These are phyloP conservation scores for Acronicta alni DNA, from an alignment of 2,888 invertebrate genomes.

Conservation along the genomic window DNA sequence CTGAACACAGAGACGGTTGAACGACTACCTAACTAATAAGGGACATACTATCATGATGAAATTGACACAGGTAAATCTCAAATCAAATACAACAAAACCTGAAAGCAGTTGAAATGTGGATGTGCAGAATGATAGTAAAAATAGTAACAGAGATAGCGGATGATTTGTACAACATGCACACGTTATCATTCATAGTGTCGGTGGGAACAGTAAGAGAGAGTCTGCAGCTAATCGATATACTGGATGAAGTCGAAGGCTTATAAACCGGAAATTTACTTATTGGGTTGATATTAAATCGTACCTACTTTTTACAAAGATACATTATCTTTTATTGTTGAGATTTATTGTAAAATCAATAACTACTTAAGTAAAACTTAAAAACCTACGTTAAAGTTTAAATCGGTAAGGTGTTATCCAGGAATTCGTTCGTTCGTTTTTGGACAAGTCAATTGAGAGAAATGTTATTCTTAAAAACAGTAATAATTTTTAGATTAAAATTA, in stretches of 20 bases:
- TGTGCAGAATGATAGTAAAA: conserved; percentile 78
- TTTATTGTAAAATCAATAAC: background rate
- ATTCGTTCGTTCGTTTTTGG: background rate
- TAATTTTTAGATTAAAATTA: too few relatives aligned
- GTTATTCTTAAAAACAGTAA: background rate
- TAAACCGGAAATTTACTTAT: conserved; percentile 32
- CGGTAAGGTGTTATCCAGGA: background rate
- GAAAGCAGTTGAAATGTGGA: conserved; percentile 75
- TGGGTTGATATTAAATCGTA: conserved; percentile 32
- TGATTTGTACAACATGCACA: conserved; percentile 77
- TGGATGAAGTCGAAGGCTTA: conserved; percentile 77
- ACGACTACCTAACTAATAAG: conserved; percentile 39
- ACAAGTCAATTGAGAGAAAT: background rate
- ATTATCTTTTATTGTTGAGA: conserved; percentile 16
- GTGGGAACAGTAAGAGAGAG: conserved; percentile 77
- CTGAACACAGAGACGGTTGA: conserved; percentile 64
- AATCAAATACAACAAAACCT: conserved; percentile 31
- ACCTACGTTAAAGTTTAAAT: too few relatives aligned
- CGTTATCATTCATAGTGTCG: conserved; percentile 77
- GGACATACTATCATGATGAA: conserved; percentile 52
- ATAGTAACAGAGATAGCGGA: conserved; percentile 74
- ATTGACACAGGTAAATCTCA: conserved; percentile 37
- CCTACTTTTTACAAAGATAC: conserved; percentile 18
- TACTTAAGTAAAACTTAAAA: background rate
- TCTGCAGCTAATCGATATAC: conserved; percentile 75